Base-by-base conservation (phyloP, 2,797 vertebrate genomes). In the Ambastaia sidthimunki region DNA sequence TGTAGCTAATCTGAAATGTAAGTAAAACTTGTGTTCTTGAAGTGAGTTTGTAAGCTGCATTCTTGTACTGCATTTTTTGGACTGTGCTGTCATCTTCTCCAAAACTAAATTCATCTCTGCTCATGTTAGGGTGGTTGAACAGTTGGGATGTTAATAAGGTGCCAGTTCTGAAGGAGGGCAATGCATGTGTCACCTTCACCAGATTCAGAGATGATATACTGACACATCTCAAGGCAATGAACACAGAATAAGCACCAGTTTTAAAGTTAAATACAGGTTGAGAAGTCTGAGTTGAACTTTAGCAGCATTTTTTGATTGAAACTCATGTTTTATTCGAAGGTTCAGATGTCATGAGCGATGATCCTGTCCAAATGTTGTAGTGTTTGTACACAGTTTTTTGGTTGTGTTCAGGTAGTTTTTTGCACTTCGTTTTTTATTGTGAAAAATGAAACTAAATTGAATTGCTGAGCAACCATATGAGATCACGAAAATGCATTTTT, bases 111-210 rank as follows among this genome's bases (percentile, higher is more conserved):
- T 41, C n/a, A 72, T 77, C 62, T 77, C 47, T 54, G n/a, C 23
- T 65, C 1, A 34, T 3, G 23, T 70, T 68, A 21, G 66, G 74
- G 48, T 60, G 68, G 34, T 28, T 54, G 44, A 77, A 82, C 80
- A 82, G 80, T 82, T 82, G 80, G 80, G 69, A 66, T 78, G 80
- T 69, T 82, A 82, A 77, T 78, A 82, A 78, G 41, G 52, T 82
- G 69, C 54, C 77, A 82, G 67, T 82, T 82, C 69, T 4, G 80
- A 82, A 72, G 80, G 80, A 78, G 80, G 74, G 74, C 80, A 77
- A 44, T 67, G 59, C 74, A 81, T 72, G 74, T 73, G 74, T 68
- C 74, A 78, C 80, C 74, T 72, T 68, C 52, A 59, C 7, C 54
- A 60, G 70, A 72, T 81, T 71, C 60, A 15, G 47, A 71, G 60